phyloP scores from a whole-genome alignment of 2,113 vertebrate species.

The Sylvilagus bachmani region DNA sequence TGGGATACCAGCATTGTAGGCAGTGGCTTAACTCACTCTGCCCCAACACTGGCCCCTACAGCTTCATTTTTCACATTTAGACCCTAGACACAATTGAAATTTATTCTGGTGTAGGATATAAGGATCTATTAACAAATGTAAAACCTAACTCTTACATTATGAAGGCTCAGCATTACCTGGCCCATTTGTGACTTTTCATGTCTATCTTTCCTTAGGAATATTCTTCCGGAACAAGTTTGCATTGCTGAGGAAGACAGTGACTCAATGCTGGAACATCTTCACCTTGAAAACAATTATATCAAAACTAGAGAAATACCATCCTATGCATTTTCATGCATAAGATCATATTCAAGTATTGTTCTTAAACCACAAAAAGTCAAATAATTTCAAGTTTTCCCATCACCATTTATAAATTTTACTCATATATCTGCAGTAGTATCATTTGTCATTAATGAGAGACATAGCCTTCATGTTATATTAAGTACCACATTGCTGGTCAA shows the following conservation, averaged over 20 bases:
- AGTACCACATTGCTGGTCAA: neutral
- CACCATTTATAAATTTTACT: slow-evolving; percentile 56
- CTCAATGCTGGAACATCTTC: slow-evolving; percentile 92
- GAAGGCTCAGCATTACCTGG: neutral
- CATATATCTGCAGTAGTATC: slow-evolving; percentile 5
- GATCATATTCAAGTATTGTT: slow-evolving; percentile 93
- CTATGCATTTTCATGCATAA: slow-evolving; percentile 94
- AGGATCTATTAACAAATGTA: slow-evolving; percentile 6
- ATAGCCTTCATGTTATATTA: neutral
- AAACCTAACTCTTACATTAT: slow-evolving; percentile 43
- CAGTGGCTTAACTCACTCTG: no score
- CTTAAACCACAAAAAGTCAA: slow-evolving; percentile 94
- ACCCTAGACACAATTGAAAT: neutral
- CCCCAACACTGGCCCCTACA: no score
- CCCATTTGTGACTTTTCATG: slow-evolving; percentile 33
- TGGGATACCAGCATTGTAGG: no score
- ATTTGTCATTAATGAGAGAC: slow-evolving; percentile 40
- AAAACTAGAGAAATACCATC: slow-evolving; percentile 92
- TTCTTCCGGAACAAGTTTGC: slow-evolving; percentile 93
- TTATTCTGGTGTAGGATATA: slow-evolving; percentile 12
- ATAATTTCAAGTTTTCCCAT: slow-evolving; percentile 78
- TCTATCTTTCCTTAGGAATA: slow-evolving; percentile 87
- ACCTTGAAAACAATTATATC: slow-evolving; percentile 97
- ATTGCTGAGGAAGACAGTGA: slow-evolving; percentile 86
- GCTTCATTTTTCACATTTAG: neutral